Evolutionary conservation across 2,797 vertebrate species (phyloP).

Genomic region (Monodelphis domestica): DNA sequence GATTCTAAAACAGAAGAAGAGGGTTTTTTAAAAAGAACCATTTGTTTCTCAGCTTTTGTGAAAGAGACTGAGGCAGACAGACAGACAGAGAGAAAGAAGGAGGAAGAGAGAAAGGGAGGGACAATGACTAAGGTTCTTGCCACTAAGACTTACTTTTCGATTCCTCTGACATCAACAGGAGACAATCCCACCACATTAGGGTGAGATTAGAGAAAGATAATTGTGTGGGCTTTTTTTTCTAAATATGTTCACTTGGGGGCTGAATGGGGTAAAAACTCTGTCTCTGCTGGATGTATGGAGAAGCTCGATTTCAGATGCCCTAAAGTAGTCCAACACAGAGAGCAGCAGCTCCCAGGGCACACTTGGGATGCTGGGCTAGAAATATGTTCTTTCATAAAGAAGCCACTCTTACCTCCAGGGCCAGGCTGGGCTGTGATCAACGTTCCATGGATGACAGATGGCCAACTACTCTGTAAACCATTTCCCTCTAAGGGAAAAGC

Average conservation of each 20-base stretch:
- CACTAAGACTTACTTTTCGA: neutral
- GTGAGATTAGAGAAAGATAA: neutral
- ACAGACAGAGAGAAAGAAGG: no score
- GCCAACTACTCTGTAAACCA: constrained; percentile 51
- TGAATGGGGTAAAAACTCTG: neutral
- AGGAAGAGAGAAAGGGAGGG: no score
- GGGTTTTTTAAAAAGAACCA: no score
- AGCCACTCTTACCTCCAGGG: neutral
- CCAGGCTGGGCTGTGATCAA: constrained; percentile 36
- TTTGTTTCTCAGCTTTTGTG: neutral
- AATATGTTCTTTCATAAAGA: constrained; percentile 42
- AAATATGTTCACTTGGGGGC: neutral
- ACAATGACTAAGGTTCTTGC: neutral
- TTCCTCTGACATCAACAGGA: neutral
- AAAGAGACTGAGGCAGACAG: no score
- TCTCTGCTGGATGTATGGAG: neutral
- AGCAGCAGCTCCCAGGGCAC: neutral
- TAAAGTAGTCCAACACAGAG: neutral
- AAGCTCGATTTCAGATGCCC: neutral
- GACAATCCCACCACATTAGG: neutral
- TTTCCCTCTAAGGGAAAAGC: constrained; percentile 21
- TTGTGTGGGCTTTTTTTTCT: neutral
- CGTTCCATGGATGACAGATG: constrained; percentile 61
- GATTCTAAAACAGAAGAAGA: no score
- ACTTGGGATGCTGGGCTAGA: neutral